A percentile compares a stretch with the other conserved stretches of the same genome.
These are phyloP conservation scores for Taxidea taxus DNA, from an alignment of 2,113 vertebrate genomes.

Conservation along the genomic window DNA sequence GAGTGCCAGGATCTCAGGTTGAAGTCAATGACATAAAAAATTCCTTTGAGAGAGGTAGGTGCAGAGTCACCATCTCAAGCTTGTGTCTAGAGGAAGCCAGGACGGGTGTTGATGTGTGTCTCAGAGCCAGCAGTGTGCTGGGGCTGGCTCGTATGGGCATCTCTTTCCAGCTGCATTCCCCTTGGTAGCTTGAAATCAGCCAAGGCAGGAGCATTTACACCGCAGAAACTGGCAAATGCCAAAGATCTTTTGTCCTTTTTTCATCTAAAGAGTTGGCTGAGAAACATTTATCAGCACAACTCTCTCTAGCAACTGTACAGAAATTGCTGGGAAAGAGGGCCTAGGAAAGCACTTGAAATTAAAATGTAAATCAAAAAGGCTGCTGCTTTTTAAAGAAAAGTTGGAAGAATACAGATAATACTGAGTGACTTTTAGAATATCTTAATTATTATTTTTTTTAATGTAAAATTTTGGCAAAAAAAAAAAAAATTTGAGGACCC, in stretches of 20 bases:
- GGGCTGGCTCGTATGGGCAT: not conserved
- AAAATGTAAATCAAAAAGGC: not conserved
- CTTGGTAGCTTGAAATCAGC: not conserved
- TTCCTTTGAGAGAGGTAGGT: slow-evolving; percentile 97
- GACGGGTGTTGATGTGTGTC: rapidly evolving
- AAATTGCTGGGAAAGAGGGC: not conserved
- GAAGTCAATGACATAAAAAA: slow-evolving; percentile 99
- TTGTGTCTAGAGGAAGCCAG: not conserved
- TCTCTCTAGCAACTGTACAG: not conserved
- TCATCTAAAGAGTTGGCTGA: not conserved
- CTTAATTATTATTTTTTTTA: not conserved
- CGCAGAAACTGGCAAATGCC: not conserved
- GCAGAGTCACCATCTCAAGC: not conserved
- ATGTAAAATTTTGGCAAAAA: not conserved
- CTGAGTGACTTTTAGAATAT: not conserved
- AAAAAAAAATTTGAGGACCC: not conserved
- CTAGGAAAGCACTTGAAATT: not conserved
- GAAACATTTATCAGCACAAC: not conserved
- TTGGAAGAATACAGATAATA: not conserved
- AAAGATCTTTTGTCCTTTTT: not conserved
- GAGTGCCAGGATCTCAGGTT: slow-evolving; percentile 97
- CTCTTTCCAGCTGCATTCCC: not conserved
- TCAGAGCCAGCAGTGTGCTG: not conserved
- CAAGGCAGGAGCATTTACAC: not conserved
- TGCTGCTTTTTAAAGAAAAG: not conserved